These are phyloP conservation scores for Drosophila leontia DNA, from an alignment of 1,140 invertebrate genomes.

Conservation along the genomic window DNA sequence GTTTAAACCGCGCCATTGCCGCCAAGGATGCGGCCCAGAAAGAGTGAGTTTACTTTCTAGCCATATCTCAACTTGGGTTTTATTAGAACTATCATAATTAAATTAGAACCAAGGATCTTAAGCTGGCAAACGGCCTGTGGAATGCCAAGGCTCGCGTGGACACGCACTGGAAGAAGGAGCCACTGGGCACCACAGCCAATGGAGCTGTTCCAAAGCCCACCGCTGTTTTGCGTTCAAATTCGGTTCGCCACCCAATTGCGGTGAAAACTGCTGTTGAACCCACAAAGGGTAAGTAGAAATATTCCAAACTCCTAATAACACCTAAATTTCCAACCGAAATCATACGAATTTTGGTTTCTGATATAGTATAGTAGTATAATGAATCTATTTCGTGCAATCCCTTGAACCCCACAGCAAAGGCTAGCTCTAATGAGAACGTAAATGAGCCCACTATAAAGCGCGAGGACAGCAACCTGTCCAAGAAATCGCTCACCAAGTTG, in stretches of 20 bases:
- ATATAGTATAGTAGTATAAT: too few species aligned
- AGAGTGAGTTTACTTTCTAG: conserved; percentile 59
- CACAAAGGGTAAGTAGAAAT: conserved; percentile 51
- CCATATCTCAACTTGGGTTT: neutral
- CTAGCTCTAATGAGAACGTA: conserved; percentile 49
- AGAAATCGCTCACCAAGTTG: conserved; percentile 75
- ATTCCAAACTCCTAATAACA: neutral
- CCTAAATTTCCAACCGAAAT: neutral
- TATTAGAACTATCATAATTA: neutral
- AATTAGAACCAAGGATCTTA: conserved; percentile 62
- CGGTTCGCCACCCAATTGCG: conserved; percentile 49
- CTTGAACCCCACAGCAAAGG: conserved; percentile 32
- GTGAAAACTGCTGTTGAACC: conserved; percentile 43
- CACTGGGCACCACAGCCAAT: conserved; percentile 38
- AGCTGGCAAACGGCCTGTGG: conserved; percentile 63
- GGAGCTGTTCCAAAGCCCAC: conserved; percentile 20
- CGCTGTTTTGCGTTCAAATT: conserved; percentile 69
- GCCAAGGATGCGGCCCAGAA: conserved; percentile 73
- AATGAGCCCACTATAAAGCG: conserved; percentile 58
- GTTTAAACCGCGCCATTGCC: conserved; percentile 46
- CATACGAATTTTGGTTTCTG: neutral
- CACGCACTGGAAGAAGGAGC: conserved; percentile 79
- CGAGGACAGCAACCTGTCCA: conserved; percentile 79
- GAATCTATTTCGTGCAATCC: neutral
- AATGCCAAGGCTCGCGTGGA: conserved; percentile 79